Conservation (phyloP, 2,797 vertebrate species). For the Todus mexicanus region DNA sequence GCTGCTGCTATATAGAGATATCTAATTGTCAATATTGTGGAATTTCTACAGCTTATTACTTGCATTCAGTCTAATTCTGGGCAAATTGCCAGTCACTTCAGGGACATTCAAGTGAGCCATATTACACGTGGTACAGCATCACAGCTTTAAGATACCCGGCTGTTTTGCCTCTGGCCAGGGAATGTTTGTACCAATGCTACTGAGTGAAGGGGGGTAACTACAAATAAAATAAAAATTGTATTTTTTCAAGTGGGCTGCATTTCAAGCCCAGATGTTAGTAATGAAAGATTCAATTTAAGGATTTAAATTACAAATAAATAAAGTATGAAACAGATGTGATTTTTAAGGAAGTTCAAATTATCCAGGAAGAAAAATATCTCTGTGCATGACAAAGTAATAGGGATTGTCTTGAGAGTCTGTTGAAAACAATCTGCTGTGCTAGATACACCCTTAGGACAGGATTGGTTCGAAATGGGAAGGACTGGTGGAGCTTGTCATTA, state of each 20-base stretch:
- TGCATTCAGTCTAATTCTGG: slow-evolving; percentile 89
- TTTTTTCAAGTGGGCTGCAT: slow-evolving; percentile 88
- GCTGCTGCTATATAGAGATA: slow-evolving; percentile 87
- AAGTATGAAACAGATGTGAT: slow-evolving; percentile 91
- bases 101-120: slow-evolving; percentile 86
- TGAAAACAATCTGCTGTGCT: slow-evolving; percentile 86
- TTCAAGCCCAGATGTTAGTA: slow-evolving; percentile 87
- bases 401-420: slow-evolving; percentile 85
- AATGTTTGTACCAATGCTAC: slow-evolving; percentile 82
- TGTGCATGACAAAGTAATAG: slow-evolving; percentile 85
- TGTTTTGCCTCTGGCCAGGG: slow-evolving; percentile 87
- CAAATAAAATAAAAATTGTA: slow-evolving; percentile 88
- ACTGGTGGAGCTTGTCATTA: slow-evolving; percentile 89
- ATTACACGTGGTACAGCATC: slow-evolving; percentile 83
- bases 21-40: slow-evolving; percentile 89
- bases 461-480: slow-evolving; percentile 84
- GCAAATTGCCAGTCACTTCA: slow-evolving; percentile 88
- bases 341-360: slow-evolving; percentile 90
- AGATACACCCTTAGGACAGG: slow-evolving; percentile 85
- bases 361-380: slow-evolving; percentile 88
- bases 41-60: slow-evolving; percentile 88
- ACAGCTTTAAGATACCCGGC: slow-evolving; percentile 86
- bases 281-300: slow-evolving; percentile 89
- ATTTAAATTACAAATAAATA: slow-evolving; percentile 91
- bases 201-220: slow-evolving; percentile 79